Evolutionary conservation across 2,888 invertebrate species (phyloP), one percentile per base, ranked within the genome.

Genomic region (Euzophera pinguis): DNA sequence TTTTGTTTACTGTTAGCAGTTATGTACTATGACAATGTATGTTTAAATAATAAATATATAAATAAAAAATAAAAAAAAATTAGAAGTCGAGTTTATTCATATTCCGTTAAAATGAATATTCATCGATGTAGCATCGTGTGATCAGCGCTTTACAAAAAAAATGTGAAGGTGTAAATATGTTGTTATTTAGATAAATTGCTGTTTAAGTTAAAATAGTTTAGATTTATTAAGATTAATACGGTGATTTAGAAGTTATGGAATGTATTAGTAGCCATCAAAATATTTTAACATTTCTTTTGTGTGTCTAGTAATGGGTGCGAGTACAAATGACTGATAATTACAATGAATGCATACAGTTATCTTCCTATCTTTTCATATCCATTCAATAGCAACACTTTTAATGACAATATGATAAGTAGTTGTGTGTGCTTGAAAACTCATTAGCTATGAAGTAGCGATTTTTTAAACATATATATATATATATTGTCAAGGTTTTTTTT

Each of bases 151-250:
- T 58, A 57, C 56, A 56, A 52, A 13, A 17, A 12, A 22, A 52
- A 39, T 50, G 35, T 37, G 48, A 35, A 61, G 56, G 63, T 62
- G 64, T 67, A 62, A 68, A 65, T 65, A 62, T 64, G 56, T 14
- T 60, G 53, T 50, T 64, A 63, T 64, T 63, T 60, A 64, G 60
- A 68, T 65, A 62, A 61, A 68, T 67, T 52, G 59, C 58, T 56
- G 56, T 57, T 54, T 53, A 59, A 59, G 56, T 57, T 58, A 27
- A 50, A 39, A 55, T 57, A 59, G 50, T 50, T 48, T 43, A 59
- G 60, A 61, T 57, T 61, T 61, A 61, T 63, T 60, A 55, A 56
- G 60, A 59, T 57, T 53, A 58, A 62, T 63, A 38, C 48, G 51
- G 50, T 37, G 13, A 43, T 42, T 51, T 51, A 37, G 22, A 10